Evolutionary conservation across 2,888 invertebrate genomes (phyloP).

Genomic region (Troglohyphantes excavatus): DNA sequence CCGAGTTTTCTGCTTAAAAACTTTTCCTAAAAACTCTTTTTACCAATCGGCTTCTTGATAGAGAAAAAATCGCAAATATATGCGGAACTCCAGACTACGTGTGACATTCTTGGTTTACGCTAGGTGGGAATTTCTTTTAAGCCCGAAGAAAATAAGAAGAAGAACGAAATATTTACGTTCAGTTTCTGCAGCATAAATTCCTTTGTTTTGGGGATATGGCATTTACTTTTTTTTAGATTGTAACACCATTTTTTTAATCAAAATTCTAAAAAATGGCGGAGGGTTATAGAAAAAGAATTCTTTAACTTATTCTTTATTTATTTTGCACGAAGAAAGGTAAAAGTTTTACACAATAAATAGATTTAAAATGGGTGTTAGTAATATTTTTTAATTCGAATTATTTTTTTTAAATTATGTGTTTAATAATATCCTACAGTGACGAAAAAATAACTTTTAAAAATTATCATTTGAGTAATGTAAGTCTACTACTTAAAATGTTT

Average conservation of each 20-base stretch:
- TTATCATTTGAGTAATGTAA: no score
- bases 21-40: neutral
- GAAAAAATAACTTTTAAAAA: no score
- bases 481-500: no score
- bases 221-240: neutral
- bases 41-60: slow-evolving; percentile 6
- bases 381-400: no score
- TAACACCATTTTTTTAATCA: slow-evolving; percentile 14
- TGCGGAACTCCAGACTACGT: neutral
- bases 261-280: slow-evolving; percentile 8
- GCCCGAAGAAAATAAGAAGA: slow-evolving; percentile 11
- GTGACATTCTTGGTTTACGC: slow-evolving; percentile 23
- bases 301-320: neutral
- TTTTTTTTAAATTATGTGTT: no score
- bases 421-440: no score
- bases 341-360: neutral
- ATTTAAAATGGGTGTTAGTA: neutral
- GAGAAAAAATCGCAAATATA: slow-evolving; percentile 15
- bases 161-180: slow-evolving; percentile 30
- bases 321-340: neutral
- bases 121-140: slow-evolving; percentile 22
- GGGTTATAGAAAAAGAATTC: slow-evolving; percentile 10
- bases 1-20: slow-evolving; percentile 1
- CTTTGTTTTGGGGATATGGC: slow-evolving; percentile 3
- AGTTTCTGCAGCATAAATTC: slow-evolving; percentile 12